phyloP scores from a whole-genome alignment of 1,140 invertebrate genomes.

The Nilaparvata lugens region DNA sequence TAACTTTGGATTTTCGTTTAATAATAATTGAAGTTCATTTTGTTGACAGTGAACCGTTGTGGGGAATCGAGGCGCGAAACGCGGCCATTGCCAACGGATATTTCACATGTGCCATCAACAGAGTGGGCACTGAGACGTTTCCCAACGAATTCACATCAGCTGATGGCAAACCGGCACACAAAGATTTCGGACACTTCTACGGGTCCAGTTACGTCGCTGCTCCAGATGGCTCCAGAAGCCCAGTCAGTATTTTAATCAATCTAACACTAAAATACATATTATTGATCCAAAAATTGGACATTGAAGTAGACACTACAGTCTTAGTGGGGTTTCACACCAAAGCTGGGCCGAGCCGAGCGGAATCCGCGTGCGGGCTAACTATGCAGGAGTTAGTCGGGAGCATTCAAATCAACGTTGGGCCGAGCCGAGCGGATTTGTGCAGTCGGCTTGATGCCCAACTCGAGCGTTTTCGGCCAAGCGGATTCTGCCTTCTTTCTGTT shows the following conservation, averaged over 20 bases:
- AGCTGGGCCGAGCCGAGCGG: no score
- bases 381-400: no score
- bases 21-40: conserved; percentile 16
- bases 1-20: conserved; percentile 6
- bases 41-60: conserved; percentile 81
- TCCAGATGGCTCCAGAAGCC: conserved; percentile 87
- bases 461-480: no score
- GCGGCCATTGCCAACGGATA: conserved; percentile 95
- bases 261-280: no score
- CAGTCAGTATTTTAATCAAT: conserved; percentile 43
- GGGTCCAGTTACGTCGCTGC: conserved; percentile 91
- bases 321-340: no score
- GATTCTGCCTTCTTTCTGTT: no score
- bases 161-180: conserved; percentile 84
- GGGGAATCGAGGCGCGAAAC: conserved; percentile 92
- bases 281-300: no score
- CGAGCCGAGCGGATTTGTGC: no score
- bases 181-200: conserved; percentile 95
- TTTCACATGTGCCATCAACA: conserved; percentile 90
- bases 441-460: no score
- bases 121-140: conserved; percentile 88
- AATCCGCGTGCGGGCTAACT: no score
- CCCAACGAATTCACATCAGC: conserved; percentile 92
- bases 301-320: no score
- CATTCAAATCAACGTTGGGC: no score